Conservation (phyloP, 1,140 invertebrate genomes). For the Pseudomyrmex pallidus region DNA sequence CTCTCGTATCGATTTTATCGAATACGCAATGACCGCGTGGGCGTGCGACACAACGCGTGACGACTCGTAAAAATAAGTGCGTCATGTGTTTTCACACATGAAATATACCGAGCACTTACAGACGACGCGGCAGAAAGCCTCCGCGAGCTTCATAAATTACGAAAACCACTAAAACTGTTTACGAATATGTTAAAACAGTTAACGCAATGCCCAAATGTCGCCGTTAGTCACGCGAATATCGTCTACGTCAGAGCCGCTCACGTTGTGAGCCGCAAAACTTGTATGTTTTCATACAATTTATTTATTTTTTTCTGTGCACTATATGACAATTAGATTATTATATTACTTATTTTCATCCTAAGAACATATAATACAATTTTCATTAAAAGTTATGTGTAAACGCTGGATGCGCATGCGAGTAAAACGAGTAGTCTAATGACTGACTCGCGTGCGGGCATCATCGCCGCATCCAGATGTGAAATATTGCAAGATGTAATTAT, state of each 20-base stretch:
- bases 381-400: not conserved
- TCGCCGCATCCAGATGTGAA: not conserved
- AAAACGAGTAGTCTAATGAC: constrained; percentile 32
- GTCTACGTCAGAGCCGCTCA: not conserved
- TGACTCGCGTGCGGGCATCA: constrained; percentile 26
- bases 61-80: constrained; percentile 41
- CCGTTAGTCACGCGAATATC: constrained; percentile 53
- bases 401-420: constrained; percentile 11
- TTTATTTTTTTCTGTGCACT: too few relatives aligned
- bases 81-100: constrained; percentile 48
- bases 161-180: constrained; percentile 54
- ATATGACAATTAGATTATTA: too few relatives aligned
- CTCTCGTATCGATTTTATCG: constrained; percentile 17
- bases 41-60: not conserved
- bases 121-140: constrained; percentile 3
- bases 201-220: constrained; percentile 60
- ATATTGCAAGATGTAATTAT: constrained; percentile 28
- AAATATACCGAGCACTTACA: constrained; percentile 31
- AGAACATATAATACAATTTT: not conserved
- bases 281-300: not conserved
- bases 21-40: too few relatives aligned
- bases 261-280: not conserved
- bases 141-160: constrained; percentile 49
- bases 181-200: constrained; percentile 45
- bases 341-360: not conserved